Conservation (phyloP, 2,113 vertebrate species). For the Gymnorhina tibicen region DNA sequence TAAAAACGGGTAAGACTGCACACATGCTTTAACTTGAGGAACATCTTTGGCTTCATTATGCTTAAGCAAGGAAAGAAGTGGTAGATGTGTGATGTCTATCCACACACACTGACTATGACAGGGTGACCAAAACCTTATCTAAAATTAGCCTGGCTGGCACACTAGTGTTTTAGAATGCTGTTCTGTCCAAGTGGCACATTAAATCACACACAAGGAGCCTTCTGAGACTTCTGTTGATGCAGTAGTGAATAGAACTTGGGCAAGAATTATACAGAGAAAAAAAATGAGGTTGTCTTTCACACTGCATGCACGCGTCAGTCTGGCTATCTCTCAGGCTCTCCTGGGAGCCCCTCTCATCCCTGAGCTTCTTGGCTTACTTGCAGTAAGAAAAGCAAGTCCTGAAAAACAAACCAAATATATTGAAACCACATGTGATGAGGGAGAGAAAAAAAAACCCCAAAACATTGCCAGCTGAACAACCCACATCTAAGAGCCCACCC, state of each 20-base stretch:
- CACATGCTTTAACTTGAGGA: background rate
- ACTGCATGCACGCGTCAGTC: background rate
- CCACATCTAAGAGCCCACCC: background rate
- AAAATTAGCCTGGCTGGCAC: background rate
- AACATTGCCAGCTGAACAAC: background rate
- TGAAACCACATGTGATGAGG: background rate
- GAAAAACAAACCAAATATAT: constrained; percentile 1
- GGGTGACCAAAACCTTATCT: background rate
- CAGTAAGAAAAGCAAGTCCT: background rate
- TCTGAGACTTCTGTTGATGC: background rate
- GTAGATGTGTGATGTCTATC: background rate
- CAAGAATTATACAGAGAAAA: background rate
- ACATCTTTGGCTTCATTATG: background rate
- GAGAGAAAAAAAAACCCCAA: background rate
- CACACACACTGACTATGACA: background rate
- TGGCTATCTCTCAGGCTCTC: background rate
- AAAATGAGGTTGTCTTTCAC: background rate
- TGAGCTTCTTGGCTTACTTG: background rate
- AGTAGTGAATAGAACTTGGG: background rate
- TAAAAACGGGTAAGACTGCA: background rate
- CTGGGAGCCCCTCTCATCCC: background rate
- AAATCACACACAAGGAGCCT: background rate
- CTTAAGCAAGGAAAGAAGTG: background rate
- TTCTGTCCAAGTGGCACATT: background rate
- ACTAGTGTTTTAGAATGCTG: background rate